Evolutionary conservation across 2,797 vertebrate genomes (phyloP).

Genomic region (Labroides dimidiatus): DNA sequence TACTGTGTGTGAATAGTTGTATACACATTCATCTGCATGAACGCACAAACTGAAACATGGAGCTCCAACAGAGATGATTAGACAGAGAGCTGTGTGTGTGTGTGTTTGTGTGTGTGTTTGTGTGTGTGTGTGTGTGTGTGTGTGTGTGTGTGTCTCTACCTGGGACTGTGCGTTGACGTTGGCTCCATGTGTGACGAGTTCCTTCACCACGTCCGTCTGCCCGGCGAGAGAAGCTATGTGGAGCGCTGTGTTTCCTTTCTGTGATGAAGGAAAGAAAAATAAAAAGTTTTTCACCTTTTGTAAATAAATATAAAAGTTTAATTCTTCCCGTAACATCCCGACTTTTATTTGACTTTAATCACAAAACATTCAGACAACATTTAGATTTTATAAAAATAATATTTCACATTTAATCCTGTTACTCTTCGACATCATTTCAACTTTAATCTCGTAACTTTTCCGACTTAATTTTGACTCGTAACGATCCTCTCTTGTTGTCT

Average conservation of each 20-base stretch:
- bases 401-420: too few relatives aligned
- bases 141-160: constrained; percentile 79
- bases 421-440: too few relatives aligned
- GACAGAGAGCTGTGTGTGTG: constrained; percentile 11
- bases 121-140: constrained; percentile 1
- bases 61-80: constrained; percentile 2
- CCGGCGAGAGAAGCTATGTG: constrained; percentile 98
- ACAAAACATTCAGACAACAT: too few relatives aligned
- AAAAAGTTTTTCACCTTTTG: background rate
- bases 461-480: too few relatives aligned
- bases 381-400: too few relatives aligned
- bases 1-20: constrained; percentile 17
- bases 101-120: constrained; percentile 1
- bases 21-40: constrained; percentile 22
- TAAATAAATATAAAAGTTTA: too few relatives aligned
- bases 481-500: too few relatives aligned
- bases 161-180: constrained; percentile 97
- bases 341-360: too few relatives aligned
- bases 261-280: constrained; percentile 53
- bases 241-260: constrained; percentile 99
- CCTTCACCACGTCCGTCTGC: constrained; percentile 94
- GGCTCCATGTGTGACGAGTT: constrained; percentile 91
- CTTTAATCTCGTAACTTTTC: too few relatives aligned
- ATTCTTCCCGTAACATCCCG: too few relatives aligned
- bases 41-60: constrained; percentile 13